Evolutionary conservation across 2,113 vertebrate genomes (phyloP).

Genomic region (Athene cunicularia): DNA sequence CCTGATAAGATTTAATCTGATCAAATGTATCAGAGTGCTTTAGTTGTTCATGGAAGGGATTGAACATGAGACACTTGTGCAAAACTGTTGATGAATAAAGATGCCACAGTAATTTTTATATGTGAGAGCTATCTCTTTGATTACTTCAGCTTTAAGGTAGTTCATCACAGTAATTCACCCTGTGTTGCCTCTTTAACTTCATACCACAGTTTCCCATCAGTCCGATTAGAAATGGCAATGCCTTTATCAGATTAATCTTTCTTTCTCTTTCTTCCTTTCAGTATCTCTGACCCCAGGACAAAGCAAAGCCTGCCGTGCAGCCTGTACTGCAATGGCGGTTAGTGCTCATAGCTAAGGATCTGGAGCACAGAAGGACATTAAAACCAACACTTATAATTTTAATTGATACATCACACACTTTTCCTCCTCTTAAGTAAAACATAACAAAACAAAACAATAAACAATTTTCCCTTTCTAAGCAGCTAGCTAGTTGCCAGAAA

Average conservation of each 20-base stretch:
- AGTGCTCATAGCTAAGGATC: neutral
- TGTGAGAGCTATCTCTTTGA: slow-evolving; percentile 83
- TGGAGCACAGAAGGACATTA: neutral
- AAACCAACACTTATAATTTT: slow-evolving; percentile 1
- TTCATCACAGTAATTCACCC: slow-evolving; percentile 81
- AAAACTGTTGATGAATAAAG: slow-evolving; percentile 79
- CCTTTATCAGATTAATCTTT: slow-evolving; percentile 78
- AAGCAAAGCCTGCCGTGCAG: neutral
- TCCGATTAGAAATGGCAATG: slow-evolving; percentile 76
- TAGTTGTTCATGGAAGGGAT: slow-evolving; percentile 42
- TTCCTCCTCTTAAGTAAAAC: neutral
- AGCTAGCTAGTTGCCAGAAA: neutral
- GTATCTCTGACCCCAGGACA: slow-evolving; percentile 45
- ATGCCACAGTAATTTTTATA: slow-evolving; percentile 75
- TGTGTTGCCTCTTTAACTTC: slow-evolving; percentile 67
- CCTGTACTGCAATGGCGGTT: neutral
- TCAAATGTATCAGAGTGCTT: slow-evolving; percentile 78
- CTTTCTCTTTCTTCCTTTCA: slow-evolving; percentile 55
- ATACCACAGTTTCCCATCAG: slow-evolving; percentile 77
- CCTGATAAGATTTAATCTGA: slow-evolving; percentile 73
- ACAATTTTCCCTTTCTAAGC: neutral
- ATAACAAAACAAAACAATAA: neutral
- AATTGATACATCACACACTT: neutral
- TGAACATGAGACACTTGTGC: slow-evolving; percentile 41
- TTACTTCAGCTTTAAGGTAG: slow-evolving; percentile 76